Conservation (phyloP, 1,140 invertebrate genomes). For the Cataglyphis hispanica region DNA sequence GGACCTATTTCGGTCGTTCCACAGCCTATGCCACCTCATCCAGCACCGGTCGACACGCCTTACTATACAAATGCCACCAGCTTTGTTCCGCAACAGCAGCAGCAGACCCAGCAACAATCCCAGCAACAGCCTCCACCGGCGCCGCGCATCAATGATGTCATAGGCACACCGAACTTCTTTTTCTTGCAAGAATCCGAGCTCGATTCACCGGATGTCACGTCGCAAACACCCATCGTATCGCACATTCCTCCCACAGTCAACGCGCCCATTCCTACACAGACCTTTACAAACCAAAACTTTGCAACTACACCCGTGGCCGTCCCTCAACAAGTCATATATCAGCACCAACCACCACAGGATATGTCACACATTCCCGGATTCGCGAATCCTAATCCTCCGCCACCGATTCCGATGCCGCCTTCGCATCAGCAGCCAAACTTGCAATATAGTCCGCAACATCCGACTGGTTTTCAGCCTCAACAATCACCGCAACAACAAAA, state of each 20-base stretch:
- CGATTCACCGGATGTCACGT: constrained; percentile 88
- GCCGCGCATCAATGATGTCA: constrained; percentile 90
- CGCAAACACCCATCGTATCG: constrained; percentile 81
- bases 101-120: constrained; percentile 77
- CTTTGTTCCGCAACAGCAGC: constrained; percentile 79
- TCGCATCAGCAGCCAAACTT: constrained; percentile 82
- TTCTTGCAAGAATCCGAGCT: constrained; percentile 93
- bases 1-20: constrained; percentile 82
- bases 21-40: constrained; percentile 81
- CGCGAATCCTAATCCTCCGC: constrained; percentile 84
- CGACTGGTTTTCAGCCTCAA: constrained; percentile 72
- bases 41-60: constrained; percentile 79
- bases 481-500: constrained; percentile 58
- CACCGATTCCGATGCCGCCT: constrained; percentile 85
- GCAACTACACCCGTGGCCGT: constrained; percentile 82
- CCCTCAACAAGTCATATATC: constrained; percentile 83
- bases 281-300: constrained; percentile 93
- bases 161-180: constrained; percentile 91
- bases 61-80: constrained; percentile 82
- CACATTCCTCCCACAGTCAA: constrained; percentile 87
- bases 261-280: constrained; percentile 91
- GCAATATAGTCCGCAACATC: constrained; percentile 83
- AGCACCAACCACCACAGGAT: constrained; percentile 82
- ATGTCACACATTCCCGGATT: constrained; percentile 85
- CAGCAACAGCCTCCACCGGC: constrained; percentile 87